Percentiles rank a stretch among this genome's conserved stretches.
phyloP scores from a whole-genome alignment of 1,140 invertebrate genomes.

The Drosophila fuyamai region DNA sequence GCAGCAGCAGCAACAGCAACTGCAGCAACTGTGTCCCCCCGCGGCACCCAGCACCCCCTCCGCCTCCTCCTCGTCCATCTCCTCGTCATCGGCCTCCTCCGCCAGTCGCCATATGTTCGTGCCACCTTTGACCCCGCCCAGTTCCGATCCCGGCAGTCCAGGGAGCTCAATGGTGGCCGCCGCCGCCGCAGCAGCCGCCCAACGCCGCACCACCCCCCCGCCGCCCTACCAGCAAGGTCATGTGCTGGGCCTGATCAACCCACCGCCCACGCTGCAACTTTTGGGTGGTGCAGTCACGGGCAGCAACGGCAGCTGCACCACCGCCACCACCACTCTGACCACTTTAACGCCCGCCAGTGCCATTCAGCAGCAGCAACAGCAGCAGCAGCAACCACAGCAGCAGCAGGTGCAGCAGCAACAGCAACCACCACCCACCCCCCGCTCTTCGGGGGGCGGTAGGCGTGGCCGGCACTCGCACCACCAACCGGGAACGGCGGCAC shows the following conservation, averaged over 20 bases:
- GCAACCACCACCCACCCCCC: conserved; percentile 71
- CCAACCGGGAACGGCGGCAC: conserved; percentile 72
- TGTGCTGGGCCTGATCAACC: conserved; percentile 57
- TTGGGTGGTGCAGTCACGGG: conserved; percentile 34
- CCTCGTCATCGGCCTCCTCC: conserved; percentile 53
- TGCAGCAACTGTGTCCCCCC: conserved; percentile 77
- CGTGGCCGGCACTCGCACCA: conserved; percentile 68
- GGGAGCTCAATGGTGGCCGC: conserved; percentile 85
- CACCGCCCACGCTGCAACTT: conserved; percentile 53
- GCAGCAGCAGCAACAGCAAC: conserved; percentile 63
- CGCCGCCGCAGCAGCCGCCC: conserved; percentile 84
- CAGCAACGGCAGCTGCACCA: conserved; percentile 28
- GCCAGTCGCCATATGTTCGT: conserved; percentile 88
- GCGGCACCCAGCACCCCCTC: conserved; percentile 75
- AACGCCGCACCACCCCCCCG: conserved; percentile 84
- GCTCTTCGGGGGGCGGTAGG: conserved; percentile 51
- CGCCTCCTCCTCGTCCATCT: conserved; percentile 69
- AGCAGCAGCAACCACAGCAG: conserved; percentile 27
- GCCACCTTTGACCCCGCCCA: conserved; percentile 92
- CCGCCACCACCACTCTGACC: conserved; percentile 56
- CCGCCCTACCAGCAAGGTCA: conserved; percentile 85
- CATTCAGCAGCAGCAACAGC: conserved; percentile 28
- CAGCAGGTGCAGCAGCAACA: conserved; percentile 40
- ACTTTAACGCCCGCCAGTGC: conserved; percentile 64
- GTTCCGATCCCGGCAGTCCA: conserved; percentile 92